Evolutionary conservation across 2,888 invertebrate species (phyloP).

Genomic region (Platerodrilus igneus): DNA sequence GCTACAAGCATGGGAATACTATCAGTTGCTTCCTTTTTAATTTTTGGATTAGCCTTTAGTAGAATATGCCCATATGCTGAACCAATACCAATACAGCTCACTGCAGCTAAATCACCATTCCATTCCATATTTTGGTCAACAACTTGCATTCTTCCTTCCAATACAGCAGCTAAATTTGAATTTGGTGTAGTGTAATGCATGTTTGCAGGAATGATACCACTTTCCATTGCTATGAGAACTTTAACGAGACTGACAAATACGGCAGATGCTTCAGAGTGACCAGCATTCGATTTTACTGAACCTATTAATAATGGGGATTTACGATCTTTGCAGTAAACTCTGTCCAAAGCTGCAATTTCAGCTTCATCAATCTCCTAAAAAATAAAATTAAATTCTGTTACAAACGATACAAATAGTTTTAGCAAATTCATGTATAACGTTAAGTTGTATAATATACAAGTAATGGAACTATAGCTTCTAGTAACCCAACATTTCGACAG

Average conservation of each 20-base stretch:
- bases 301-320: slow-evolving; percentile 79
- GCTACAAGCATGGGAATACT: slow-evolving; percentile 63
- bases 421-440: too few relatives aligned
- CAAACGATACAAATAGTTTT: too few relatives aligned
- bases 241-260: slow-evolving; percentile 87
- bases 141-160: slow-evolving; percentile 72
- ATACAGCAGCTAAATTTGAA: slow-evolving; percentile 78
- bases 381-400: too few relatives aligned
- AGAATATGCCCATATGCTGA: slow-evolving; percentile 91
- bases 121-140: slow-evolving; percentile 77
- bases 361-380: slow-evolving; percentile 50
- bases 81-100: slow-evolving; percentile 98
- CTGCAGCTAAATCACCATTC: slow-evolving; percentile 81
- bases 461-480: too few relatives aligned
- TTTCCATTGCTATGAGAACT: slow-evolving; percentile 87
- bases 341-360: slow-evolving; percentile 88
- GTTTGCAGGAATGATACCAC: slow-evolving; percentile 82
- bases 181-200: slow-evolving; percentile 86
- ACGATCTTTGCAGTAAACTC: slow-evolving; percentile 80
- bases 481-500: too few relatives aligned
- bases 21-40: slow-evolving; percentile 53
- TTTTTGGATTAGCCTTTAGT: slow-evolving; percentile 72
- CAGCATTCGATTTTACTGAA: slow-evolving; percentile 96
- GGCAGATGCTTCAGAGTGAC: slow-evolving; percentile 90
- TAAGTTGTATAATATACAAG: too few relatives aligned